Evolutionary conservation across 30 jellyfish, hydroid and myxozoan species (phyloP), one percentile per base, ranked within the genome.

Genomic region (Aurelia sp.): DNA sequence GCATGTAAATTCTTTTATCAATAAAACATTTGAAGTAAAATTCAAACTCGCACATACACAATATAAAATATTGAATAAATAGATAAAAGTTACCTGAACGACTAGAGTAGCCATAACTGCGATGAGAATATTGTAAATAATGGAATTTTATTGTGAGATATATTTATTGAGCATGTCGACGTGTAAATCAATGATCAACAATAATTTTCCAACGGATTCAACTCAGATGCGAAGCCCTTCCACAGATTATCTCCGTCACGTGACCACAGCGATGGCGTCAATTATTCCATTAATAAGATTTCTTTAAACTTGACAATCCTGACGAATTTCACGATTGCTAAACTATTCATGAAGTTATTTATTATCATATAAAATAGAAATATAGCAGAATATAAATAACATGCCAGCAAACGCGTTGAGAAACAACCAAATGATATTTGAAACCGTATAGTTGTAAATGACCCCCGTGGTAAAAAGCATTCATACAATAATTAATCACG

Each of bases 211-310:
- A 85, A 85, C 94, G 89, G 89, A 62, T 66, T 84, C 55, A 44
- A 44, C 55, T 65, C 82, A 65, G 62, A 81, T 62, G 64, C 58
- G 79, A 41, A 67, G 87, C 66, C 94, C 66, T 59, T 76, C 85
- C 47, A n/a, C 60, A 53, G 94, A 84, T 85, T 74, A 85, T 44
- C n/a, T 74, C 20, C n/a, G 81, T 85, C 94, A 85, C 94, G 94
- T 85, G 94, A 85, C 77, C 81, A 53, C 67, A 23, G 40, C 40
- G 75, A 60, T 76, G 86, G 86, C 82, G 86, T 76, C 76, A 76
- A 59, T 47, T 76, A 76, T 76, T 76, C 86, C 86, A 76, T 50
- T 51, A 55, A 58, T 58, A 18, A 64, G 52, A 21, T 13, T 64
- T 21, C 41, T 64, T 11, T 10, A 44, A 44, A 44, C 55, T 44